A percentile compares a stretch with the other conserved stretches of the same genome.
These are phyloP conservation scores for Dendrolimus kikuchii DNA, from an alignment of 1,140 invertebrate genomes.

Conservation along the genomic window DNA sequence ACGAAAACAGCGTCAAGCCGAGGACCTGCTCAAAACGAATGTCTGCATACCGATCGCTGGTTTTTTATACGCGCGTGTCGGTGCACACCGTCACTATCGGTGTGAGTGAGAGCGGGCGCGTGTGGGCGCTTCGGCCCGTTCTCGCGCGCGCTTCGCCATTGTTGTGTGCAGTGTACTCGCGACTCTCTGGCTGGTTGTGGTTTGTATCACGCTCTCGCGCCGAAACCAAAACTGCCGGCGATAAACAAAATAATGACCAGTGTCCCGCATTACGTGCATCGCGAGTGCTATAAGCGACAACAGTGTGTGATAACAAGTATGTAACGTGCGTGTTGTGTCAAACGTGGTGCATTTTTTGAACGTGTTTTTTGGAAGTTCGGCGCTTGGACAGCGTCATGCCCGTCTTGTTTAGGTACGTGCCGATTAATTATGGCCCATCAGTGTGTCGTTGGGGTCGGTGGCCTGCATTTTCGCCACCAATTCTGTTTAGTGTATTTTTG, in stretches of 20 bases:
- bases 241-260: slow-evolving; percentile 65
- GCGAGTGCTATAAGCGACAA: slow-evolving; percentile 60
- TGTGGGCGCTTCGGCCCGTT: slow-evolving; percentile 51
- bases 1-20: slow-evolving; percentile 70
- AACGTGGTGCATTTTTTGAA: slow-evolving; percentile 47
- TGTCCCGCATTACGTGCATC: slow-evolving; percentile 55
- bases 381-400: slow-evolving; percentile 55
- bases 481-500: slow-evolving; percentile 29
- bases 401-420: slow-evolving; percentile 65
- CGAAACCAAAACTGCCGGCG: slow-evolving; percentile 50
- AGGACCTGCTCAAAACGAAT: slow-evolving; percentile 69
- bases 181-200: slow-evolving; percentile 36
- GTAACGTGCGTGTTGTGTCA: slow-evolving; percentile 62
- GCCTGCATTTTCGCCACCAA: slow-evolving; percentile 37
- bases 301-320: slow-evolving; percentile 65
- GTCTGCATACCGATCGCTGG: slow-evolving; percentile 71
- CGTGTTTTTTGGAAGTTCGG: slow-evolving; percentile 47
- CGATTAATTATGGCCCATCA: slow-evolving; percentile 62
- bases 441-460: slow-evolving; percentile 45
- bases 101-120: slow-evolving; percentile 28
- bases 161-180: slow-evolving; percentile 63
- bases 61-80: slow-evolving; percentile 64
- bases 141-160: slow-evolving; percentile 55
- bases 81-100: slow-evolving; percentile 35
- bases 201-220: slow-evolving; percentile 26